Evolutionary conservation across 2,888 invertebrate species (phyloP).

Genomic region (Actias luna): DNA sequence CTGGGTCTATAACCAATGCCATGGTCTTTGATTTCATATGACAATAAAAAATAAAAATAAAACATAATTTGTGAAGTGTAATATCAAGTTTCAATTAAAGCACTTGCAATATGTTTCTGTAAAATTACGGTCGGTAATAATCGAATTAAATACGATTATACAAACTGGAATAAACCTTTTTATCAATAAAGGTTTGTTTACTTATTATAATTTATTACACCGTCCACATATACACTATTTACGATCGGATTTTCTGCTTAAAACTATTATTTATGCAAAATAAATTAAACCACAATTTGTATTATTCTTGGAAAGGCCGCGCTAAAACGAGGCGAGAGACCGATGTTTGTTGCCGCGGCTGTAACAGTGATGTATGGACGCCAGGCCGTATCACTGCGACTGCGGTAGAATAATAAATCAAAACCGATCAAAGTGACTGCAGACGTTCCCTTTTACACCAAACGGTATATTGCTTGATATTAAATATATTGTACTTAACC

Average conservation of each 20-base stretch:
- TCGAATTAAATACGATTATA: not conserved
- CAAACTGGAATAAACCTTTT: not conserved
- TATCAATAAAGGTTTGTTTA: not conserved
- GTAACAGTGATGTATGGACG: slow-evolving; percentile 59
- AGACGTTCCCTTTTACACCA: not conserved
- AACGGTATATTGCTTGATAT: not conserved
- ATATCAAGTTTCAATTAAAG: not conserved
- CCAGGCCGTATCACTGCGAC: slow-evolving; percentile 46
- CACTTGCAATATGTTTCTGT: not conserved
- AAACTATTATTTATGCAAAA: not conserved
- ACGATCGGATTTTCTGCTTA: not conserved
- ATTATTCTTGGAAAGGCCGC: slow-evolving; percentile 30
- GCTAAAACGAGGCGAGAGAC: slow-evolving; percentile 30
- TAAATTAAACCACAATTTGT: not conserved
- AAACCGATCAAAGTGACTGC: slow-evolving; percentile 29
- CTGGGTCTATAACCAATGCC: too few relatives aligned
- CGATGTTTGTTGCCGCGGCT: slow-evolving; percentile 42
- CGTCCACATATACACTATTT: not conserved
- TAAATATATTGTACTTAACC: not conserved
- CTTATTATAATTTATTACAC: not conserved
- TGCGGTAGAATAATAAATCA: slow-evolving; percentile 56
- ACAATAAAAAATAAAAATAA: too few relatives aligned
- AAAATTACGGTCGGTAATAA: not conserved
- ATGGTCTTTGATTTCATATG: too few relatives aligned
- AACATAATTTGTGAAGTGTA: not conserved